phyloP scores from a whole-genome alignment of 1,140 invertebrate genomes.

The Drosophila ohnishii region DNA sequence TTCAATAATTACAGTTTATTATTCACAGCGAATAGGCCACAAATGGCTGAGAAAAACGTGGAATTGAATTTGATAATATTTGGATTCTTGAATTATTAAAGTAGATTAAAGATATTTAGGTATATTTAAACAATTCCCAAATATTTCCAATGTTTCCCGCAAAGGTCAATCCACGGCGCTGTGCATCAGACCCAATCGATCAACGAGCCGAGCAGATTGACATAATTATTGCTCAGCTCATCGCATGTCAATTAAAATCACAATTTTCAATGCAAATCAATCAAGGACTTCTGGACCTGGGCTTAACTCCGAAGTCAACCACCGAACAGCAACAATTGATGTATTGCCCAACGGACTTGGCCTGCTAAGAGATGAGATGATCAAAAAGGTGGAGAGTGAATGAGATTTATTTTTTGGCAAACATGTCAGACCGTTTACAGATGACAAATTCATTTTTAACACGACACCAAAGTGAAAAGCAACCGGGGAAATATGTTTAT shows the following conservation, averaged over 20 bases:
- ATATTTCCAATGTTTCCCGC: background rate
- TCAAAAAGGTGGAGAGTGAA: conserved; percentile 36
- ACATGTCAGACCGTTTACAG: conserved; percentile 79
- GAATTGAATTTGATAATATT: background rate
- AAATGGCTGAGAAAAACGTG: conserved; percentile 3
- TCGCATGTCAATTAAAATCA: conserved; percentile 68
- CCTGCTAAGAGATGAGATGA: conserved; percentile 23
- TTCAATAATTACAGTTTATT: conserved; percentile 55
- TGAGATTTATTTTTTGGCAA: conserved; percentile 62
- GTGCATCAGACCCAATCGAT: conserved; percentile 47
- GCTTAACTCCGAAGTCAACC: conserved; percentile 28
- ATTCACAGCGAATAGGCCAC: conserved; percentile 18
- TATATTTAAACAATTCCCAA: background rate
- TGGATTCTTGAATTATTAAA: background rate
- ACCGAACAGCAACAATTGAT: conserved; percentile 63
- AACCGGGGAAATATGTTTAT: conserved; percentile 34
- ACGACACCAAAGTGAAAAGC: conserved; percentile 67
- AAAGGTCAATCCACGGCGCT: conserved; percentile 5
- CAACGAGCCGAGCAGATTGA: conserved; percentile 52
- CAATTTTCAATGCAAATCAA: conserved; percentile 79
- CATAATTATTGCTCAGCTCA: conserved; percentile 68
- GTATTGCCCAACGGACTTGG: conserved; percentile 57
- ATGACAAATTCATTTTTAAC: conserved; percentile 83
- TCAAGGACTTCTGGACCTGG: conserved; percentile 57
- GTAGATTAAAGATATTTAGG: too few relatives aligned